phyloP scores from a whole-genome alignment of 1,140 invertebrate species.

The Drosophila bifasciata region DNA sequence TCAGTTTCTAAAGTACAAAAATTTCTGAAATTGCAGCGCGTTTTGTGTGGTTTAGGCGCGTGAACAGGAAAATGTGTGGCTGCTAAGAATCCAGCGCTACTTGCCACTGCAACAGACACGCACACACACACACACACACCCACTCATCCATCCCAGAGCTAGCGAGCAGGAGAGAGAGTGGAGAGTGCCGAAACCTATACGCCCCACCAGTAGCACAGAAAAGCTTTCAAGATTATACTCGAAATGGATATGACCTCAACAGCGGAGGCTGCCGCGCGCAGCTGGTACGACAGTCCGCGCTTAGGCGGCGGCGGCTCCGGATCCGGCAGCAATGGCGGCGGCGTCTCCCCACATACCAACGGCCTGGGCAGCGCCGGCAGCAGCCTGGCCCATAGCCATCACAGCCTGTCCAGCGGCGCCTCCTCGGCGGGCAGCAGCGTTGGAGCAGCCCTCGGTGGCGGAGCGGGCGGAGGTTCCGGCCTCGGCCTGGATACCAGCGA shows the following conservation, averaged over 20 bases:
- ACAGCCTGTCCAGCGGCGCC: conserved; percentile 76
- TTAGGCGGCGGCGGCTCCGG: conserved; percentile 64
- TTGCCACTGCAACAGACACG: conserved; percentile 1
- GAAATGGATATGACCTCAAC: conserved; percentile 84
- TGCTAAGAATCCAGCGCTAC: too few relatives aligned
- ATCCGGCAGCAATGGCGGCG: conserved; percentile 51
- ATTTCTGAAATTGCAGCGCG: conserved; percentile 21
- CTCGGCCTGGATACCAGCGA: conserved; percentile 79
- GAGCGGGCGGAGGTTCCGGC: conserved; percentile 54
- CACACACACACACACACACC: not conserved
- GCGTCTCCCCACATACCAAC: conserved; percentile 78
- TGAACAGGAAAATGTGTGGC: not conserved
- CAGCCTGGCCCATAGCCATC: conserved; percentile 77
- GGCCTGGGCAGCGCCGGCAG: conserved; percentile 73
- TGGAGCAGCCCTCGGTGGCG: conserved; percentile 64
- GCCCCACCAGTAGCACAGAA: conserved; percentile 55
- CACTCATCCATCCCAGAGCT: not conserved
- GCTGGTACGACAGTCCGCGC: conserved; percentile 84
- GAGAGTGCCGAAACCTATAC: conserved; percentile 45
- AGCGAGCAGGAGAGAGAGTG: conserved; percentile 10
- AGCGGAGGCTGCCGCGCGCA: conserved; percentile 84
- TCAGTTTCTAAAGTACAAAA: conserved; percentile 46
- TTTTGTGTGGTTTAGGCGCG: conserved; percentile 7
- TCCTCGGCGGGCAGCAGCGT: conserved; percentile 71
- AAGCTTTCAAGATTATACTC: conserved; percentile 84